phyloP scores from a whole-genome alignment of 1,140 invertebrate genomes.

The Nomia melanderi region DNA sequence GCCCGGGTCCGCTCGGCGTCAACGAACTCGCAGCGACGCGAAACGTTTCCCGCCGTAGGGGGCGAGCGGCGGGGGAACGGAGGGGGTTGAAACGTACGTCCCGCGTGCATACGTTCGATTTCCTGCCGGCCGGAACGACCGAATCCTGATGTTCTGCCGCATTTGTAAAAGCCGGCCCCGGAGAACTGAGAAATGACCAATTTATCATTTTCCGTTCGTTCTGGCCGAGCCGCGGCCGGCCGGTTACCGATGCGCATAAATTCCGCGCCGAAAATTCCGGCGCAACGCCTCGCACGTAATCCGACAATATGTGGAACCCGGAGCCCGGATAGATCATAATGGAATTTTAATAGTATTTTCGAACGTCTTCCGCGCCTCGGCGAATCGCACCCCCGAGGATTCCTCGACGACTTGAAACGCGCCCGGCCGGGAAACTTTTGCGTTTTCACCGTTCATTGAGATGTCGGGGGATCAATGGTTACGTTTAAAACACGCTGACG shows the following conservation, averaged over 20 bases:
- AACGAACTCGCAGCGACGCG: slow-evolving; percentile 54
- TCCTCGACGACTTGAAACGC: slow-evolving; percentile 9
- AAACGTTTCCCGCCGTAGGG: no score
- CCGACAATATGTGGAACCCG: slow-evolving; percentile 41
- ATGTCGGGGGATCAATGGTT: neutral
- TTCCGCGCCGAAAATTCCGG: slow-evolving; percentile 42
- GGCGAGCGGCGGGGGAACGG: no score
- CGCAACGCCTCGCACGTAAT: slow-evolving; percentile 26
- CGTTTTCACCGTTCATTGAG: neutral
- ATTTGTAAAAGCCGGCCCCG: slow-evolving; percentile 46
- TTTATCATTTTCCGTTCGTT: slow-evolving; percentile 58
- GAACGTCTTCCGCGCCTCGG: slow-evolving; percentile 51
- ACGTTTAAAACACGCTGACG: no score
- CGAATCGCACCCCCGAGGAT: slow-evolving; percentile 65
- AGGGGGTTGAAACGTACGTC: slow-evolving; percentile 13
- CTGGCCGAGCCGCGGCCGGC: slow-evolving; percentile 38
- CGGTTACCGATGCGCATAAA: slow-evolving; percentile 63
- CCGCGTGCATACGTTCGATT: slow-evolving; percentile 53
- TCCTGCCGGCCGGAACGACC: slow-evolving; percentile 25
- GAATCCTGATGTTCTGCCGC: slow-evolving; percentile 12
- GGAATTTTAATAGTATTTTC: slow-evolving; percentile 74
- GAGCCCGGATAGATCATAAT: slow-evolving; percentile 65
- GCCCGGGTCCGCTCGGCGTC: slow-evolving; percentile 41
- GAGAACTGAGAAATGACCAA: slow-evolving; percentile 54
- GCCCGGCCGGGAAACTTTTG: slow-evolving; percentile 40